These are phyloP conservation scores for Hybognathus amarus DNA, from an alignment of 2,797 vertebrate species.

Conservation along the genomic window DNA sequence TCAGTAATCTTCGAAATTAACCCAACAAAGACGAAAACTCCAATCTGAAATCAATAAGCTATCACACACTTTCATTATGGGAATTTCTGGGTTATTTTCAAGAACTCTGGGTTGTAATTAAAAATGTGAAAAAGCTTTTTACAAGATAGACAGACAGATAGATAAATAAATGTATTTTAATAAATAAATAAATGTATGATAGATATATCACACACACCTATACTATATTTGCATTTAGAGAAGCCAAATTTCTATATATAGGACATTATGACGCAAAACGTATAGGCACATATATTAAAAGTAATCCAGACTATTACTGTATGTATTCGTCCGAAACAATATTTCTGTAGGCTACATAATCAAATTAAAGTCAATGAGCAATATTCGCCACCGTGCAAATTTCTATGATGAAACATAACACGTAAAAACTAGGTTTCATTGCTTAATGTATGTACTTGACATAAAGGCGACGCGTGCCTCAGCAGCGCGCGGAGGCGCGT, in stretches of 20 bases:
- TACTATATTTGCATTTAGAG: too few relatives aligned
- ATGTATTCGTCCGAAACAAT: not conserved
- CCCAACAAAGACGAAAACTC: not conserved
- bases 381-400: not conserved
- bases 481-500: slow-evolving; percentile 66
- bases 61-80: not conserved
- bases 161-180: not conserved
- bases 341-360: not conserved
- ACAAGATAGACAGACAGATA: not conserved
- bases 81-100: slow-evolving; percentile 8
- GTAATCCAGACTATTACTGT: not conserved
- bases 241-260: too few relatives aligned
- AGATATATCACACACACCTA: too few relatives aligned
- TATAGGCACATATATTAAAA: not conserved
- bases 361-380: not conserved
- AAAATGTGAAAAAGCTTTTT: not conserved
- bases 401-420: not conserved
- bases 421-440: not conserved
- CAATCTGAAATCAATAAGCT: slow-evolving; percentile 12
- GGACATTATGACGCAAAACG: not conserved
- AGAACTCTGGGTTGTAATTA: not conserved
- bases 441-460: not conserved
- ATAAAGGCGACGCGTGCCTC: not conserved
- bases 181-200: not conserved
- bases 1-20: slow-evolving; percentile 23